Base-by-base conservation (phyloP, 2,797 vertebrate species). In the Tinamus major region DNA sequence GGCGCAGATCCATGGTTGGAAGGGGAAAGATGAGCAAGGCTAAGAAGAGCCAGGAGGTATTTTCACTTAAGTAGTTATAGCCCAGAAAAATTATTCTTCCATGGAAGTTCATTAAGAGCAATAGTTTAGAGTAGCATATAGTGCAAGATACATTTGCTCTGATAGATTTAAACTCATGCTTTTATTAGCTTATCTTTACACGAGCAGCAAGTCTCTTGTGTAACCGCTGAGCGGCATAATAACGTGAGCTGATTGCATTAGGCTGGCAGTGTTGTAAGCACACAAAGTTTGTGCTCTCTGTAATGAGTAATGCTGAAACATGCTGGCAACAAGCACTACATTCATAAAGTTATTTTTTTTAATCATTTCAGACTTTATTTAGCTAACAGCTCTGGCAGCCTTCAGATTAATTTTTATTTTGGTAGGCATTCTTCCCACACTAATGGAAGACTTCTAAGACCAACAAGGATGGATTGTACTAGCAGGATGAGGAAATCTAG, bases 121-220 rank as follows among this genome's bases (percentile, higher is more conserved):
- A 14, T 0, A 9, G 58, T 1, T 86, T 61, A 53, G 33, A 46
- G 2, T 1, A 11, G n/a, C 6, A 53, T 10, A 4, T 0, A 51
- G 17, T 1, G 11, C 17, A 53, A 46, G 53, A 42, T 4, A 4
- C 20, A 16, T 39, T 64, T 46, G 6, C 10, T 87, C 67, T 48
- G 55, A 58, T 9, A 61, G 67, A 33, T 42, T 64, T 20, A 18
- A 81, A 61, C 19, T 2, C 62, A 39, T 8, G 72, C 53, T 71
- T 49, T 71, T 27, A 64, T 68, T 10, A 90, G 56, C 24, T 65
- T 44, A 62, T 24, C 35, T 77, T 70, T 63, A 33, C 46, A 5
- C 0, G 5, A 79, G 78, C 0, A 0, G 37, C 0, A 10, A 87
- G 71, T 1, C 29, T 78, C 85, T 42, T 41, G 79, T 70, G 94